A percentile compares a stretch with the other conserved stretches of the same genome.
Conservation (phyloP, 2,888 invertebrate genomes). For the Mimas tiliae region DNA sequence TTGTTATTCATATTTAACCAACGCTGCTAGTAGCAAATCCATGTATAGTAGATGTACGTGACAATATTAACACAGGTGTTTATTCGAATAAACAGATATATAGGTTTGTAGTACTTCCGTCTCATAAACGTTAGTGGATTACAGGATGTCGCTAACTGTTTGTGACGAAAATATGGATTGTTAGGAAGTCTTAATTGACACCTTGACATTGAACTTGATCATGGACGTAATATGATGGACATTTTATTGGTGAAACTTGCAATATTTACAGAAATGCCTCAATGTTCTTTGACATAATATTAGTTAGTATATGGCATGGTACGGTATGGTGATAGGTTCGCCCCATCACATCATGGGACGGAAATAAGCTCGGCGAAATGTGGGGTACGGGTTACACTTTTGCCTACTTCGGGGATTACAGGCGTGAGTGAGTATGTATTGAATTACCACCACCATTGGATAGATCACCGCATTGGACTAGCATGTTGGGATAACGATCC, state of each 20-base stretch:
- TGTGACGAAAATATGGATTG: slow-evolving; percentile 6
- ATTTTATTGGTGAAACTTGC: background rate
- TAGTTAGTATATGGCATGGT: too few species aligned
- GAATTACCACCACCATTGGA: too few species aligned
- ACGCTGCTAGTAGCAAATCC: background rate
- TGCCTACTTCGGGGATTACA: too few species aligned
- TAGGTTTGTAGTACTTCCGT: slow-evolving; percentile 39
- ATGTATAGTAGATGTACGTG: background rate
- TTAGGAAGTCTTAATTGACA: slow-evolving; percentile 20
- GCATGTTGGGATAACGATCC: too few species aligned
- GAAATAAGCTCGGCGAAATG: too few species aligned
- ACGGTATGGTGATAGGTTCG: too few species aligned
- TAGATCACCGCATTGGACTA: too few species aligned
- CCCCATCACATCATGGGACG: too few species aligned
- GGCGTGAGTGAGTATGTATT: too few species aligned
- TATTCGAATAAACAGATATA: slow-evolving; percentile 32
- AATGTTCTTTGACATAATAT: background rate
- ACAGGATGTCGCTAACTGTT: slow-evolving; percentile 16
- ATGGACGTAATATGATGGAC: background rate
- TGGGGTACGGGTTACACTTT: too few species aligned
- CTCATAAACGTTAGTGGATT: slow-evolving; percentile 13
- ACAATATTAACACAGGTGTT: background rate
- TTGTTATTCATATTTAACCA: background rate
- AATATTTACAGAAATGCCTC: too few species aligned
- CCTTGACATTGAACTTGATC: slow-evolving; percentile 22